Evolutionary conservation across 1,140 invertebrate species (phyloP).

Genomic region (Olivierus martensii): DNA sequence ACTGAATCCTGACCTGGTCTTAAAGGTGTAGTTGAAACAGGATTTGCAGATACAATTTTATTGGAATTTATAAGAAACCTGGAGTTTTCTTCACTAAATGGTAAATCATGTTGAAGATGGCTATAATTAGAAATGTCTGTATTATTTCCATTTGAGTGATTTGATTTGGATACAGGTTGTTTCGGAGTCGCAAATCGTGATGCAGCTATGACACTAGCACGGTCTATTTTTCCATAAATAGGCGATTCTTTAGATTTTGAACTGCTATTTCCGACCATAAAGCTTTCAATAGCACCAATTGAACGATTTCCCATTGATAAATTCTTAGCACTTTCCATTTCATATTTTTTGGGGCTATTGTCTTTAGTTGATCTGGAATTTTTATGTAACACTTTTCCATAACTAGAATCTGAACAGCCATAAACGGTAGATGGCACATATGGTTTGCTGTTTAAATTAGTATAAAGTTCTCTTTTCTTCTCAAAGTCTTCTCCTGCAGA

Average conservation of each 20-base stretch:
- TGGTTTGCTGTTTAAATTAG: slow-evolving; percentile 7
- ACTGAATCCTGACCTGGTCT: slow-evolving; percentile 23
- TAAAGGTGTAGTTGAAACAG: slow-evolving; percentile 20
- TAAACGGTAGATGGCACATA: neutral
- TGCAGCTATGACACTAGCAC: slow-evolving; percentile 48
- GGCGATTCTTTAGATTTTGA: slow-evolving; percentile 15
- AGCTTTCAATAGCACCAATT: slow-evolving; percentile 39
- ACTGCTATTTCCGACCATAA: slow-evolving; percentile 30
- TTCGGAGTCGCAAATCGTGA: slow-evolving; percentile 62
- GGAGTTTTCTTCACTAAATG: too few relatives aligned
- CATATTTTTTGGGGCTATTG: slow-evolving; percentile 8
- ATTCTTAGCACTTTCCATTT: slow-evolving; percentile 10
- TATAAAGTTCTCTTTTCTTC: slow-evolving; percentile 22
- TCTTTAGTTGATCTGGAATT: neutral
- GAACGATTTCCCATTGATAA: slow-evolving; percentile 20
- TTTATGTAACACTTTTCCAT: slow-evolving; percentile 8
- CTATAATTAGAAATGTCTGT: too few relatives aligned
- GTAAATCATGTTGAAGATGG: too few relatives aligned
- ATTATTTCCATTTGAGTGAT: neutral
- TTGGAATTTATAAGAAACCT: too few relatives aligned
- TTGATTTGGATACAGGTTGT: slow-evolving; percentile 35
- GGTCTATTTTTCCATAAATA: slow-evolving; percentile 45
- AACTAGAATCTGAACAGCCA: slow-evolving; percentile 2
- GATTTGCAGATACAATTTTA: too few relatives aligned
- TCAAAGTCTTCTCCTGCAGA: slow-evolving; percentile 23